Percentiles rank a stretch among this genome's conserved stretches.
These are phyloP conservation scores for Pardosa pseudoannulata DNA, from an alignment of 2,888 invertebrate species.

Conservation along the genomic window DNA sequence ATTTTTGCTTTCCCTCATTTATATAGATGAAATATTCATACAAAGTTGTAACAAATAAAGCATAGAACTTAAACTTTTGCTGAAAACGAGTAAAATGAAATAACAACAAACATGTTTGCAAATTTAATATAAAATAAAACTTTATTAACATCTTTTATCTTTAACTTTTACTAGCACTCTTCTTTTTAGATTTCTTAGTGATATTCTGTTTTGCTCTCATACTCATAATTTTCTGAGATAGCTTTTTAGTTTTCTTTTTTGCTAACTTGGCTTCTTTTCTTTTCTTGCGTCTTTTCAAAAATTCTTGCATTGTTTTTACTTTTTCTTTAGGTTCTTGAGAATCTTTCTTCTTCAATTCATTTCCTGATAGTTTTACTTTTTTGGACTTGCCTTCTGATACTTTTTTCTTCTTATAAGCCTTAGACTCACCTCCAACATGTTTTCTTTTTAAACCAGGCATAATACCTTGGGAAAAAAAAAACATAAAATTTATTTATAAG, in stretches of 20 bases:
- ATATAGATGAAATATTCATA: too few relatives aligned
- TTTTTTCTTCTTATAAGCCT: conserved; percentile 33
- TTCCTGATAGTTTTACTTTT: conserved; percentile 16
- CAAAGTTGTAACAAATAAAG: too few relatives aligned
- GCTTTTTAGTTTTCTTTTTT: background rate
- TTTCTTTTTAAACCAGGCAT: background rate
- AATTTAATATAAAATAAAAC: background rate
- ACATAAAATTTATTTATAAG: too few relatives aligned
- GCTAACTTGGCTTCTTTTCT: conserved; percentile 5
- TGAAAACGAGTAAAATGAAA: too few relatives aligned
- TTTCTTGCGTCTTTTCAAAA: conserved; percentile 8
- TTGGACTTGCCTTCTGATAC: background rate
- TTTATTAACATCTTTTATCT: background rate
- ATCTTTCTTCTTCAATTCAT: background rate
- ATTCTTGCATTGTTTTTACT: conserved; percentile 4
- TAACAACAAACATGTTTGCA: too few relatives aligned
- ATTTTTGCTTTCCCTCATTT: too few relatives aligned
- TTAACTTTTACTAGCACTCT: background rate
- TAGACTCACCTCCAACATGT: background rate
- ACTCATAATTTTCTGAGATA: background rate
- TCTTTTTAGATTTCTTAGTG: background rate
- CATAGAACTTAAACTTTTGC: too few relatives aligned
- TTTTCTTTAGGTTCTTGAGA: background rate
- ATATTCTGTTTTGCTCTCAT: background rate
- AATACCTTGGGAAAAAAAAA: background rate